Evolutionary conservation across 2,888 invertebrate species (phyloP).

Genomic region (Gortyna flavago): DNA sequence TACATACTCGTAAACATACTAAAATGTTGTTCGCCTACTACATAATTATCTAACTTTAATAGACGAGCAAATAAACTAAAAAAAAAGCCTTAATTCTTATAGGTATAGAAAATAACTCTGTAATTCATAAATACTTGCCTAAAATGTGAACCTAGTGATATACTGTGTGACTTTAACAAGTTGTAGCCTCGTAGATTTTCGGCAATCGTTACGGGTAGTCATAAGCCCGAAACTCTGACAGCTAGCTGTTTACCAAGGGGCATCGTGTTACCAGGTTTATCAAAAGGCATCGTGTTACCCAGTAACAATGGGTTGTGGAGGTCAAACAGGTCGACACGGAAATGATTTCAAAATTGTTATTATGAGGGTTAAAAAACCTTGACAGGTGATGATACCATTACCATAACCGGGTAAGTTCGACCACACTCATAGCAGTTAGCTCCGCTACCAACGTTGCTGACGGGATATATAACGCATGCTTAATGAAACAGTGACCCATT

Average conservation of each 20-base stretch:
- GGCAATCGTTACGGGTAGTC: background rate
- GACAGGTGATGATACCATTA: no score
- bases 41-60: conserved; percentile 11
- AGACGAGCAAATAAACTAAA: background rate
- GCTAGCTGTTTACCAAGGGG: no score
- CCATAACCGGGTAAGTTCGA: background rate
- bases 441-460: no score
- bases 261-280: background rate
- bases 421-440: background rate
- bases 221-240: background rate
- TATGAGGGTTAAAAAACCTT: no score
- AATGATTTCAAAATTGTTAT: background rate
- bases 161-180: background rate
- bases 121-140: background rate
- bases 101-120: background rate
- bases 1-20: background rate
- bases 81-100: background rate
- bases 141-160: background rate
- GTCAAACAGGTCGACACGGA: background rate
- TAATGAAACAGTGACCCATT: no score
- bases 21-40: conserved; percentile 2
- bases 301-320: background rate
- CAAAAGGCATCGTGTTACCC: background rate
- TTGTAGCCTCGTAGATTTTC: background rate
- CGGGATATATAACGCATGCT: no score